These are phyloP conservation scores for Peromyscus melanophrys DNA, from an alignment of 2,797 vertebrate genomes.

Conservation along the genomic window DNA sequence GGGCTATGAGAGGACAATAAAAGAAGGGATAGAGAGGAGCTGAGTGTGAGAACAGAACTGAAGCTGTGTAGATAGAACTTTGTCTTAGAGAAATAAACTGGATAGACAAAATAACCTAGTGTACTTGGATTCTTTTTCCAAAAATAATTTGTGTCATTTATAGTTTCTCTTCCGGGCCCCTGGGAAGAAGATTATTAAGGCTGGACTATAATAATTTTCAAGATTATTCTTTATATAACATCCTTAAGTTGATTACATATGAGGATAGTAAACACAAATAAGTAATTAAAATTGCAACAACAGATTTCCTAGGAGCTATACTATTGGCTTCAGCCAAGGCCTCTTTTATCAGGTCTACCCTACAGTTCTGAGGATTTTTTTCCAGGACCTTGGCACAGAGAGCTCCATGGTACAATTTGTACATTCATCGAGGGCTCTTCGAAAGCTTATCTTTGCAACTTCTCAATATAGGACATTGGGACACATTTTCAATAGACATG, in stretches of 20 bases:
- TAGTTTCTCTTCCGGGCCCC: too few species aligned
- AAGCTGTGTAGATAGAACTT: too few species aligned
- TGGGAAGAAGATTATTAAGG: too few species aligned
- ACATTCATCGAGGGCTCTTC: not conserved
- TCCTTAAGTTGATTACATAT: not conserved
- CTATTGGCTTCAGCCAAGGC: not conserved
- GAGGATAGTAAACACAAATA: not conserved
- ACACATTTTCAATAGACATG: not conserved
- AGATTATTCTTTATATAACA: not conserved
- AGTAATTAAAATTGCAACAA: not conserved
- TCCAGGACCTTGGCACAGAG: not conserved
- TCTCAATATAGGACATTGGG: not conserved
- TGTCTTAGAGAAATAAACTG: too few species aligned
- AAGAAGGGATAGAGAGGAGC: too few species aligned
- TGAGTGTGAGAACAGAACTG: too few species aligned
- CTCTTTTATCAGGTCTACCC: not conserved
- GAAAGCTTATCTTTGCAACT: not conserved
- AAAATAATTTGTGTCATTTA: too few species aligned
- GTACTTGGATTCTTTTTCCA: too few species aligned
- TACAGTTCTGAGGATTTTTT: not conserved
- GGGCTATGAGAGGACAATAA: too few species aligned
- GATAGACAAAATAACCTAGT: too few species aligned
- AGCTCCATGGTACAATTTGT: not conserved
- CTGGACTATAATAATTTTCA: too few species aligned
- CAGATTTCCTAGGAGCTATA: not conserved